Evolutionary conservation across 2,888 invertebrate species (phyloP), one percentile per base, ranked within the genome.

Genomic region (Melinaea marsaeus): DNA sequence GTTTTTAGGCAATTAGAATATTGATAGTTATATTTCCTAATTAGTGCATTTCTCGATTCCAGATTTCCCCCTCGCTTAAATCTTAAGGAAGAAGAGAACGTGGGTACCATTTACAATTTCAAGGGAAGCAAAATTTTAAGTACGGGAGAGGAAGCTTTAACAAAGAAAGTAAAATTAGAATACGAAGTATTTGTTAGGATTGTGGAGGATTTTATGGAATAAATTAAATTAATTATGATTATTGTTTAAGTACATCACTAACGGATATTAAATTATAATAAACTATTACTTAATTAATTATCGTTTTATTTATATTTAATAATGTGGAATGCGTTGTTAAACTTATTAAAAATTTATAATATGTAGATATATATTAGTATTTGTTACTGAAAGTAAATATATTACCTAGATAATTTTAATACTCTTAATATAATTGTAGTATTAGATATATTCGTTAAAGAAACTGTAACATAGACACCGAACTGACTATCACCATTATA

Each of bases 171-270:
- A 46, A 89, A 87, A 70, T 73, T 90, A 62, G 84, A 90, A 66
- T 90, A 89, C 65, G 89, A 88, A 80, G 86, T 90, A 2, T 83
- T 84, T 64, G 85, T 88, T n/a, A 79, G 83, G 71, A 79, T 90
- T 4, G 84, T 88, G 0, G 87, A 88, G 61, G 79, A 81, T 67
- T 75, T 74, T 13, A 65, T 66, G 13, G 57, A 66, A 58, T 64
- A 62, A 55, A 57, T 60, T 65, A 65, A 60, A 48, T 63, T 57
- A 55, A 62, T 45, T 61, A 67, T 65, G 59, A 59, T 60, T 55
- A 34, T 59, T 57, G 6, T 59, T 32, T 60, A 45, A 47, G 59
- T 54, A 60, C 54, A 62, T 67, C 55, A 63, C 57, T 51, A 64
- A 66, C 55, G 63, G 64, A 69, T 66, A 58, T 65, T 71, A 71